Evolutionary conservation across 2,113 vertebrate genomes (phyloP).

Genomic region (Cyphotilapia sp.): DNA sequence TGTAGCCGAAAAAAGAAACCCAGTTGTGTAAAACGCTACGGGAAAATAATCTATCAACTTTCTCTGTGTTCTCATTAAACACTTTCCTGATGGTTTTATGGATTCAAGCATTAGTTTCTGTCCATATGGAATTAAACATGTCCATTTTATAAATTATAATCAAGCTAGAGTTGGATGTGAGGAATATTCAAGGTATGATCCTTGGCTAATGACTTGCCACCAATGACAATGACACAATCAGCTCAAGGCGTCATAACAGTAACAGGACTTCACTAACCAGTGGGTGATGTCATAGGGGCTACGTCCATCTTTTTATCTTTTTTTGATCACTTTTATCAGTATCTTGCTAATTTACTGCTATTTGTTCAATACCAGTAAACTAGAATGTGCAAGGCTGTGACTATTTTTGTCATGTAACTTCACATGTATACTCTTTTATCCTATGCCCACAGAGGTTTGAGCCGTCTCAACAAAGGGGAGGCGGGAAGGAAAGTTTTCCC

Average conservation of each 20-base stretch:
- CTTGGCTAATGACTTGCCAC: background rate
- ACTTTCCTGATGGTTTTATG: background rate
- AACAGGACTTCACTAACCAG: background rate
- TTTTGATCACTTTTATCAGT: background rate
- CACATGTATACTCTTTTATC: background rate
- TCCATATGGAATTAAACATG: background rate
- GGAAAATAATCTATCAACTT: background rate
- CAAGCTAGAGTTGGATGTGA: background rate
- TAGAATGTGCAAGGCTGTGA: background rate
- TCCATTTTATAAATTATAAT: background rate
- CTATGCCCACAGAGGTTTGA: background rate
- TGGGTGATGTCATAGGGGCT: background rate
- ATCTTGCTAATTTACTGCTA: background rate
- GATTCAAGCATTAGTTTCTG: background rate
- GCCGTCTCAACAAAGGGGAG: background rate
- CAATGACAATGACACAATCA: background rate
- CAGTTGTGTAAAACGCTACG: background rate
- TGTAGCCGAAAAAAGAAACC: background rate
- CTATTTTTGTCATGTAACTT: background rate
- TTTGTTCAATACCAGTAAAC: background rate
- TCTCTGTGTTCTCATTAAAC: background rate
- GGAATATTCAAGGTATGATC: background rate
- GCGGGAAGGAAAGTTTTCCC: constrained; percentile 6
- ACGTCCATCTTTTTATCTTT: background rate
- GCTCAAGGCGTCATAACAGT: background rate